phyloP scores from a whole-genome alignment of 1,140 invertebrate genomes.

The Metopolophium dirhodum region DNA sequence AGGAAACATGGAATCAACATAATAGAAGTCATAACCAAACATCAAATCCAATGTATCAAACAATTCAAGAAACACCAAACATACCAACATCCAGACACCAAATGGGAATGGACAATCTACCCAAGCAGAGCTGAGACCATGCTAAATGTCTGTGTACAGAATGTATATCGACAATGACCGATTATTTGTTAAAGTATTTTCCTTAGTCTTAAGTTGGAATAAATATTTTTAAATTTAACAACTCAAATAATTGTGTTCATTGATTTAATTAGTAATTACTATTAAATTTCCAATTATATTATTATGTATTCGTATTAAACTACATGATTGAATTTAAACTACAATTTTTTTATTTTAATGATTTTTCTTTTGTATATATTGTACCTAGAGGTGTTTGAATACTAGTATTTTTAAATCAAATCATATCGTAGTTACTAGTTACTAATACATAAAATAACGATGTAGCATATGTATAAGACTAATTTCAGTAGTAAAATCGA shows the following conservation, averaged over 20 bases:
- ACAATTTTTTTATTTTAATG: background rate
- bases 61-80: constrained; percentile 33
- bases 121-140: constrained; percentile 52
- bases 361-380: background rate
- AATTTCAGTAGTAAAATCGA: background rate
- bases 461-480: background rate
- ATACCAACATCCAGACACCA: constrained; percentile 45
- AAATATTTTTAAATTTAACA: background rate
- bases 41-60: constrained; percentile 42
- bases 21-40: constrained; percentile 42
- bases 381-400: constrained; percentile 2
- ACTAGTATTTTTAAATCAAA: background rate
- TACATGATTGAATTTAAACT: background rate
- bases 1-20: constrained; percentile 32
- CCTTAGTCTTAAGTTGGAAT: constrained; percentile 18
- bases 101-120: constrained; percentile 25
- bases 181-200: constrained; percentile 51
- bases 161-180: constrained; percentile 52
- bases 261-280: background rate
- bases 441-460: background rate
- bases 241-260: constrained; percentile 39
- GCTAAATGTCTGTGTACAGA: constrained; percentile 49
- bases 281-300: background rate
- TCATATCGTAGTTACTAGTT: background rate
- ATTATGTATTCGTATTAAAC: background rate